Base-by-base conservation (phyloP, 2,888 invertebrate species). In the Pyrocoelia pectoralis region DNA sequence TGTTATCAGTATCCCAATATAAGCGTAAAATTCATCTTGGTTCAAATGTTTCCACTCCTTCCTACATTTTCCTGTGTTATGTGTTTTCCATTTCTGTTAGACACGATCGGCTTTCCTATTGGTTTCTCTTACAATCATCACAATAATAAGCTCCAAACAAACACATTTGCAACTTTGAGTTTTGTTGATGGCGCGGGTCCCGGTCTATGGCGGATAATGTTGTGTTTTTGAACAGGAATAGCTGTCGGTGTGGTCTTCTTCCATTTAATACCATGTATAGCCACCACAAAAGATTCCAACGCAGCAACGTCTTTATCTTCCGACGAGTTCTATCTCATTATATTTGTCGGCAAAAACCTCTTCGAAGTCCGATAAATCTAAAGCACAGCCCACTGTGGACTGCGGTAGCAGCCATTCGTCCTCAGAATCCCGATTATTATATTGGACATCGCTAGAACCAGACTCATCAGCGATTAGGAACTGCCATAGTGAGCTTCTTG, bases 31-130 rank as follows among this genome's bases (percentile, higher is more conserved):
- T 49, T 17, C 38, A 52, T 33, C 17, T 24, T 12, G 13, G 14
- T 50, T 28, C 50, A 12, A 19, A 19, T 24, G 12, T n/a, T 24
- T 28, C 13, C 14, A 28, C 1, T 19, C 10, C 10, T 24, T 50
- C 24, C n/a, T 13, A 12, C 15, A 12, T 52, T 52, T 52, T 52
- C 14, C 33, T 52, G 52, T 33, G 15, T 52, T 52, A n/a, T 52
- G 1, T 52, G 52, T 12, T n/a, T 52, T 52, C 38, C 38, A 52
- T n/a, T 52, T 52, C 9, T 50, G 1, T 6, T 28, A 24, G n/a
- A 50, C 50, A 28, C 28, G 24, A 14, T 46, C 13, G 3, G 5
- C 24, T 38, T 38, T 38, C 38, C 2, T 38, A 38, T 38, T 9
- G 3, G 38, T 9, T 38, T 38, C 12, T 2, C n/a, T 38, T 38